phyloP scores from a whole-genome alignment of 2,113 vertebrate species.

The Mormoops blainvillei region DNA sequence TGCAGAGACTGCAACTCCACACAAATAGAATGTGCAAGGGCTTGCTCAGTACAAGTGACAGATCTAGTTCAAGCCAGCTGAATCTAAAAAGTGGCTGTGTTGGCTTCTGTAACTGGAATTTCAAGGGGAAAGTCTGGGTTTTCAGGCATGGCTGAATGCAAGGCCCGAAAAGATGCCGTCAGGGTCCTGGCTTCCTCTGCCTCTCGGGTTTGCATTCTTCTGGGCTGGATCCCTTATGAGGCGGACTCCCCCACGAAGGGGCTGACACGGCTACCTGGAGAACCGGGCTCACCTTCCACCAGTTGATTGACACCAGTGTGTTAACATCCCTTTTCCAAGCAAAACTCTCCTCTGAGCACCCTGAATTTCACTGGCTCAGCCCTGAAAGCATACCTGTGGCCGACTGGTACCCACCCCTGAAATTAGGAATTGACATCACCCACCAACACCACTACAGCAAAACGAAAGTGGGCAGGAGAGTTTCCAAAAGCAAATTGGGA shows the following conservation, averaged over 20 bases:
- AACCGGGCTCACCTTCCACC: not conserved
- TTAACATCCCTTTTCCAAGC: not conserved
- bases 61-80: not conserved
- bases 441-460: not conserved
- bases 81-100: not conserved
- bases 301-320: not conserved
- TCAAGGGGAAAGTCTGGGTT: not conserved
- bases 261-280: not conserved
- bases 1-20: too few relatives aligned
- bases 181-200: not conserved
- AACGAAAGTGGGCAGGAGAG: not conserved
- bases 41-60: not conserved
- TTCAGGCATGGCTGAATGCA: not conserved
- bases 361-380: not conserved
- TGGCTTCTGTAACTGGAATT: not conserved
- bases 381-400: too few relatives aligned
- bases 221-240: not conserved
- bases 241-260: rapidly evolving
- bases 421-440: not conserved
- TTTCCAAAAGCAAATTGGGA: not conserved
- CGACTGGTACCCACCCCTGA: not conserved
- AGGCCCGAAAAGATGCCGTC: not conserved
- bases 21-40: not conserved
- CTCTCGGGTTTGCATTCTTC: not conserved
- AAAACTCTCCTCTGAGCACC: not conserved